A percentile compares a stretch with the other conserved stretches of the same genome.
Conservation (phyloP, 1,140 invertebrate genomes). For the Drosophila bocki region DNA sequence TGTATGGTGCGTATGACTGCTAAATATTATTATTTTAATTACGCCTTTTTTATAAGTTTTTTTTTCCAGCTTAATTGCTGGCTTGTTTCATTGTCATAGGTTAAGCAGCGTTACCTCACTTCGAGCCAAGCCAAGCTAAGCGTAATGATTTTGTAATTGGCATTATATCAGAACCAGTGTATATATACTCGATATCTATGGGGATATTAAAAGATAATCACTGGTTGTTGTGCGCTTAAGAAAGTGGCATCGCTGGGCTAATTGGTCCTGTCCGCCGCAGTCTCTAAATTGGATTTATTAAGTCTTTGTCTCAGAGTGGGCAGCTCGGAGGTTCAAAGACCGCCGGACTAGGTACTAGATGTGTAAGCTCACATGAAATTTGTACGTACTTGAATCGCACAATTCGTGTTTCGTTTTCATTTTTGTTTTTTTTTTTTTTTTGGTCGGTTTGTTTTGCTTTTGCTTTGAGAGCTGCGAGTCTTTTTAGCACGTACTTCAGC, state of each 20-base stretch:
- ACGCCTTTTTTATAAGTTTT: constrained; percentile 48
- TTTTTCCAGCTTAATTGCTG: constrained; percentile 48
- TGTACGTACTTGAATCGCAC: constrained; percentile 49
- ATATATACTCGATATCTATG: constrained; percentile 20
- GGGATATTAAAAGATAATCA: constrained; percentile 13
- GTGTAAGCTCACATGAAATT: constrained; percentile 30
- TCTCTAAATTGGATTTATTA: constrained; percentile 37
- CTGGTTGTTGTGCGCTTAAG: not conserved
- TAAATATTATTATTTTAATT: constrained; percentile 76
- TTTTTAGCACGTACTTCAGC: constrained; percentile 46
- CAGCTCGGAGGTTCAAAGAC: constrained; percentile 15
- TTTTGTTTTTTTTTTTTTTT: constrained; percentile 21
- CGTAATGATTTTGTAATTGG: constrained; percentile 59
- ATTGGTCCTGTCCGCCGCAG: constrained; percentile 17
- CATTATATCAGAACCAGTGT: constrained; percentile 43
- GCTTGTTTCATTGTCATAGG: constrained; percentile 73
- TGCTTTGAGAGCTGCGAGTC: constrained; percentile 5
- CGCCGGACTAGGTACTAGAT: constrained; percentile 1
- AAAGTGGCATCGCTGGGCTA: constrained; percentile 25
- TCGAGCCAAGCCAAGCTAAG: constrained; percentile 28
- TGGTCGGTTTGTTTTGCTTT: constrained; percentile 38
- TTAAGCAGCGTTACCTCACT: constrained; percentile 54
- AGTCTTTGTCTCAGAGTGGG: not conserved
- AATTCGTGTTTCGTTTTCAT: constrained; percentile 48
- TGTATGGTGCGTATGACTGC: constrained; percentile 33